These are phyloP conservation scores for Nebria ingens DNA, from an alignment of 1,140 invertebrate species.

Conservation along the genomic window DNA sequence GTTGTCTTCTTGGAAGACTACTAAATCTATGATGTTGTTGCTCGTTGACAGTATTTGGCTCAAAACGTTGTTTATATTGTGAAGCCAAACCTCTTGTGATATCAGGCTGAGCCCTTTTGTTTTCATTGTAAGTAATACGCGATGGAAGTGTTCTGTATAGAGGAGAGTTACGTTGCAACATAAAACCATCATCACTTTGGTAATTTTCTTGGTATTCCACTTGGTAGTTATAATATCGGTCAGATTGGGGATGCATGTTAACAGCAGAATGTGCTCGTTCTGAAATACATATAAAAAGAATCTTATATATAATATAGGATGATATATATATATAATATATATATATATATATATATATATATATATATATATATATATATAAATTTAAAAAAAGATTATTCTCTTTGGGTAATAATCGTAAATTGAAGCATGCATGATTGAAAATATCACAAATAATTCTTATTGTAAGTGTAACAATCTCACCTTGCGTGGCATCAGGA, in stretches of 20 bases:
- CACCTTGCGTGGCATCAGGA: neutral
- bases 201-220: neutral
- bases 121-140: conserved; percentile 32
- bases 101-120: conserved; percentile 45
- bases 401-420: no score
- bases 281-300: conserved; percentile 25
- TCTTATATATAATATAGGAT: no score
- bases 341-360: no score
- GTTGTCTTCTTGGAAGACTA: neutral
- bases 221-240: neutral
- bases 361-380: no score
- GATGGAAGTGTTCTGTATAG: conserved; percentile 30
- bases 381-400: no score
- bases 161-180: conserved; percentile 9
- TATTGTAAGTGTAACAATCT: no score
- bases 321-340: no score
- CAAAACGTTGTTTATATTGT: conserved; percentile 1
- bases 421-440: neutral
- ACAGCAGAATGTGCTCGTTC: conserved; percentile 26
- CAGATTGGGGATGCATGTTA: neutral
- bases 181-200: neutral
- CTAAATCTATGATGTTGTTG: neutral
- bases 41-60: no score
- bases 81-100: conserved; percentile 39
- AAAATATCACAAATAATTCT: no score